Conservation (phyloP, 2,888 invertebrate species). For the Zygothrica quintamaculata region DNA sequence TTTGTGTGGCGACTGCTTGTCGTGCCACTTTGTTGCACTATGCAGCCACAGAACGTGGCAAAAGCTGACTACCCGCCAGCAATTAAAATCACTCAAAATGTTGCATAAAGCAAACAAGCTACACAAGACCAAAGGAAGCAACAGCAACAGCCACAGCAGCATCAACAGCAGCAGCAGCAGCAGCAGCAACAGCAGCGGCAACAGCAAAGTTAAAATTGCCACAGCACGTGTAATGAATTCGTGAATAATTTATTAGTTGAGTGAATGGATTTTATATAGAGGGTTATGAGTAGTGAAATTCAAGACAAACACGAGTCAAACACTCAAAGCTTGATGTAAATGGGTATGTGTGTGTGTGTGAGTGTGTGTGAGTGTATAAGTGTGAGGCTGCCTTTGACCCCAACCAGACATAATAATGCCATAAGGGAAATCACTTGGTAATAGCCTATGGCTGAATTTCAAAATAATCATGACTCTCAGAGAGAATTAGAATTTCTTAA, state of each 20-base stretch:
- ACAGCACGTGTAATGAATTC: constrained; percentile 67
- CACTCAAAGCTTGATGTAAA: constrained; percentile 37
- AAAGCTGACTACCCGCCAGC: constrained; percentile 36
- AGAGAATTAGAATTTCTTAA: too few species aligned
- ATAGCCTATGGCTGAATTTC: constrained; percentile 28
- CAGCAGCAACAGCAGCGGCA: too few species aligned
- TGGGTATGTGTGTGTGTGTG: constrained; percentile 25
- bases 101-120: constrained; percentile 25
- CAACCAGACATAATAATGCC: constrained; percentile 15
- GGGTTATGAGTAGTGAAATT: constrained; percentile 21
- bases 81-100: constrained; percentile 65
- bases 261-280: constrained; percentile 24
- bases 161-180: too few species aligned
- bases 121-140: too few species aligned
- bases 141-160: too few species aligned
- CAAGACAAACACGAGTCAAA: constrained; percentile 39
- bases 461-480: background rate
- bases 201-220: constrained; percentile 41
- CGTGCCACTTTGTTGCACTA: too few species aligned
- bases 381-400: constrained; percentile 12
- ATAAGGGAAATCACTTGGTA: constrained; percentile 15
- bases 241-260: constrained; percentile 66
- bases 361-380: constrained; percentile 23
- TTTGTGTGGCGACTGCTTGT: too few species aligned
- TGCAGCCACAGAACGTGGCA: constrained; percentile 18